Percentiles rank a stretch among this genome's conserved stretches.
Evolutionary conservation across 2,113 vertebrate species (phyloP).

Genomic region (Irena cyanogastra): DNA sequence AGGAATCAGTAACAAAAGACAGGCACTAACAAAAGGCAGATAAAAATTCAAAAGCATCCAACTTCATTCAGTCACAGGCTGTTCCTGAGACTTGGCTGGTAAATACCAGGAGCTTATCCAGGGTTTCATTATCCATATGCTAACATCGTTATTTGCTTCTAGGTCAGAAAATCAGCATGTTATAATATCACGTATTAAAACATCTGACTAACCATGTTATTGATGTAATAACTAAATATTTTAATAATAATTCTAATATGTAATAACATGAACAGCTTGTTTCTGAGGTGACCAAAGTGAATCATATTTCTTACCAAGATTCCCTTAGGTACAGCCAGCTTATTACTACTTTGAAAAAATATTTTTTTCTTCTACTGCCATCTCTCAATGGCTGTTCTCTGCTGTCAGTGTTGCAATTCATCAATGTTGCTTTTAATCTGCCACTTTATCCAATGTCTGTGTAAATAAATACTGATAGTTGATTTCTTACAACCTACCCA

Average conservation of each 20-base stretch:
- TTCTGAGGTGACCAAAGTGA: slow-evolving; percentile 43
- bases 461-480: neutral
- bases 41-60: neutral
- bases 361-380: neutral
- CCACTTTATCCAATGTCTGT: neutral
- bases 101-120: neutral
- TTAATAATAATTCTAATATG: slow-evolving; percentile 7
- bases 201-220: neutral
- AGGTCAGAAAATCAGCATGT: neutral
- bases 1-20: neutral
- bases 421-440: slow-evolving; percentile 35
- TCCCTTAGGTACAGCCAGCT: slow-evolving; percentile 5
- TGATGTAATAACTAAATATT: slow-evolving; percentile 11
- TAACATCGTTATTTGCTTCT: neutral
- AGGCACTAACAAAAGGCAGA: neutral
- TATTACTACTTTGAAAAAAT: slow-evolving; percentile 21
- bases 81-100: neutral
- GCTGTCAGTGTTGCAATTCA: slow-evolving; percentile 11
- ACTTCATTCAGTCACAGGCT: neutral
- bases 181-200: neutral
- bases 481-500: neutral
- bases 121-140: neutral
- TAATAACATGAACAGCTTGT: slow-evolving; percentile 19
- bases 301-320: neutral
- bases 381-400: neutral